Evolutionary conservation across 2,888 invertebrate genomes (phyloP).

Genomic region (Lithosia quadra): DNA sequence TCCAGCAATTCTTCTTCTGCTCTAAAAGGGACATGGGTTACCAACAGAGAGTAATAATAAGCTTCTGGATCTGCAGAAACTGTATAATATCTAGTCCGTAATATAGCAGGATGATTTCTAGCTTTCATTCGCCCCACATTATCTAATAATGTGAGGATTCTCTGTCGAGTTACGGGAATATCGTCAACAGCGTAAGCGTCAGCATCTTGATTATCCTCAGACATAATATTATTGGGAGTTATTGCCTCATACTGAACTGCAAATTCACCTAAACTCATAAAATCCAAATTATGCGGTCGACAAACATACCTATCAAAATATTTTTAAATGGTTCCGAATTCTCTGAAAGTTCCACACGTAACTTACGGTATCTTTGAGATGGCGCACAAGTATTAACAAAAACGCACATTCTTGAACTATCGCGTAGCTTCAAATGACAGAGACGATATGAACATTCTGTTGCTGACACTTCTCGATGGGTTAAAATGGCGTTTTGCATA

Average conservation of each 20-base stretch:
- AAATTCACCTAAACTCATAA: conserved; percentile 2
- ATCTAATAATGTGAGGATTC: too few species aligned
- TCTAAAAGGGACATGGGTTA: neutral
- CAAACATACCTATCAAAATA: conserved; percentile 6
- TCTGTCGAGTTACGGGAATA: too few species aligned
- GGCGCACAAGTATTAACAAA: conserved; percentile 3
- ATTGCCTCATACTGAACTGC: neutral
- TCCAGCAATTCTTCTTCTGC: neutral
- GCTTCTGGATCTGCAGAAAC: neutral
- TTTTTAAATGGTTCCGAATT: neutral
- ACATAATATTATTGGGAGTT: neutral
- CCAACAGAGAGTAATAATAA: neutral
- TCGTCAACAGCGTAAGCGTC: neutral
- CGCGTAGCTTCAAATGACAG: neutral
- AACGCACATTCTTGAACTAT: neutral
- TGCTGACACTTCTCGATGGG: neutral
- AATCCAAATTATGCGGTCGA: conserved; percentile 1
- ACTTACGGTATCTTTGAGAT: neutral
- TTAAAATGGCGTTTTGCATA: conserved; percentile 2
- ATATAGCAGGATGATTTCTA: neutral
- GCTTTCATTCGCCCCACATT: neutral
- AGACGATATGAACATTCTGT: neutral
- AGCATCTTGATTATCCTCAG: neutral
- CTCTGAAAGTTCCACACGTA: neutral
- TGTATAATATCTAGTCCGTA: conserved; percentile 8